Evolutionary conservation across 2,113 vertebrate genomes (phyloP), one percentile per base, ranked within the genome.

Genomic region (Rutilus rutilus): DNA sequence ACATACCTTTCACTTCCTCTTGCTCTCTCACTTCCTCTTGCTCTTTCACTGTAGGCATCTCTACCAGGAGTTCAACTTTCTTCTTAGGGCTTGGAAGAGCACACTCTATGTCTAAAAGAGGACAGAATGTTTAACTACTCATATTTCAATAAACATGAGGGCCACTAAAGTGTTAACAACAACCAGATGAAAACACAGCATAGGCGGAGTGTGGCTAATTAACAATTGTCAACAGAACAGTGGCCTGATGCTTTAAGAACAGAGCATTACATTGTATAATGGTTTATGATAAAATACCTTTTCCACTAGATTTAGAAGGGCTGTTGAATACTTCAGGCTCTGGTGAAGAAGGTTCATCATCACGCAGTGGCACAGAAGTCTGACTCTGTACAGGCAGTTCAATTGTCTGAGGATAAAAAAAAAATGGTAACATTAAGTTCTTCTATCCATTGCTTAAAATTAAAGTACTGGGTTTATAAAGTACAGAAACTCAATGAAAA

Each of bases 61-160:
- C 77, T 1, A 9, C 36, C 3, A 76, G 3, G 2, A 25, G 7
- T 12, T 21, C 47, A 0, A 81, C 80, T 14, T n/a, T 47, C 82
- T 87, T 93, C 80, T 90, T 59, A 19, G 93, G 90, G 62, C 92
- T 95, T 81, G 92, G 90, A n/a, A 90, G 79, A 45, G 12, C 64
- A 25, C 91, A 90, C 54, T 90, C 79, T 0, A 82, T 78, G 4
- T 39, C 78, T 90, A 30, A 50, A 42, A 39, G 65, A 78, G 27
- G 6, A 85, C 65, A 71, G 42, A 50, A 79, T 64, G 27, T 25
- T 85, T 42, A 88, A 74, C 30, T 23, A 33, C 21, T 45, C 14
- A 23, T 60, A 23, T 80, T 64, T 5, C 30, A 39, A 36, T n/a
- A 59, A 39, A 21, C 6, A 57, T 7, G 19, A 59, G 11, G 2